These are phyloP conservation scores for Otis tarda DNA, from an alignment of 2,113 vertebrate species.

Conservation along the genomic window DNA sequence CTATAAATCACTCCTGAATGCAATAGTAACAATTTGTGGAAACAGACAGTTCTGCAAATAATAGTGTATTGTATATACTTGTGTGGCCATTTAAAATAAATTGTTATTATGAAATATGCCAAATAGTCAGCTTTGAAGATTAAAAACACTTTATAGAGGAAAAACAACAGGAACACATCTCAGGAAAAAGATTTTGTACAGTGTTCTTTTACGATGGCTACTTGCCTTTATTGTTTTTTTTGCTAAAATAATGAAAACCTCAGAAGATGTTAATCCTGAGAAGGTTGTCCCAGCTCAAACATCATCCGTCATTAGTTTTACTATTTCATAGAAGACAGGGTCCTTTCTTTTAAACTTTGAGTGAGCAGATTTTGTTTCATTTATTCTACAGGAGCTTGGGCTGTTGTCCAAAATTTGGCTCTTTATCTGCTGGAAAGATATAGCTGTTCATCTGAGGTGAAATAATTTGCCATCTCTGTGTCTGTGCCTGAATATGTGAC, in stretches of 20 bases:
- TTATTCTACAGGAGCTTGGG: not conserved
- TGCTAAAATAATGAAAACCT: not conserved
- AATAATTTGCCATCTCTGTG: not conserved
- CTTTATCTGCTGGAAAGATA: not conserved
- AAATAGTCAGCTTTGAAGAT: not conserved
- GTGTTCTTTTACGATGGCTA: not conserved
- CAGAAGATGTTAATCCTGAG: not conserved
- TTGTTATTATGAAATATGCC: not conserved
- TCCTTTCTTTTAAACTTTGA: not conserved
- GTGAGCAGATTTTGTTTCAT: not conserved
- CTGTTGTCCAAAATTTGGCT: not conserved
- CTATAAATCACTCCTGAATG: conserved; percentile 17
- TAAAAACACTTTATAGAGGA: not conserved
- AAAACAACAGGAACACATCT: not conserved
- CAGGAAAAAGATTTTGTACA: not conserved
- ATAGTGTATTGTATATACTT: not conserved
- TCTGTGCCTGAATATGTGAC: not conserved
- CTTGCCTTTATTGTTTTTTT: not conserved
- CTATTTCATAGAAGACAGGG: not conserved
- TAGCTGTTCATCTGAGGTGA: not conserved
- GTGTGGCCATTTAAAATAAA: not conserved
- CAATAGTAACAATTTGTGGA: not conserved
- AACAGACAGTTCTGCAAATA: not conserved
- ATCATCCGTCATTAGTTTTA: not conserved
- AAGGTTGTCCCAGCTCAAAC: not conserved